Evolutionary conservation across 2,113 vertebrate genomes (phyloP), one percentile per base, ranked within the genome.

Genomic region (Petrocephalus zakoni): DNA sequence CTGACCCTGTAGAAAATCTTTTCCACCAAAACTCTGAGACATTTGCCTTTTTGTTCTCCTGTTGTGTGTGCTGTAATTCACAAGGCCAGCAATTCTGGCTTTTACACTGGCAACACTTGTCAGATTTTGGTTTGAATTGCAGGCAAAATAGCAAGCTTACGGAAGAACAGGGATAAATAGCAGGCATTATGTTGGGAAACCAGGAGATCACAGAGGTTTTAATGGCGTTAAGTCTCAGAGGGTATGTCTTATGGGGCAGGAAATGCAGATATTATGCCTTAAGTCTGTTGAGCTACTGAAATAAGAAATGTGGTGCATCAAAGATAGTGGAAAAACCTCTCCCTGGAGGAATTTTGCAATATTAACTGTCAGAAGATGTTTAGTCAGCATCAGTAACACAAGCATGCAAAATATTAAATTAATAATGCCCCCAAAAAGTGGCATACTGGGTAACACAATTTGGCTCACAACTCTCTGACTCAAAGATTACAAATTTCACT

Each of bases 21-120:
- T 85, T 29, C 25, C 34, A 83, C 34, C 5, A 46, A 82, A 17
- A 29, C 34, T 46, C 58, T 11, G 52, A 83, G 10, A 88, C 37
- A n/a, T 42, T 75, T 75, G 61, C n/a, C 5, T 58, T 82, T 83
- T 84, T 88, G 78, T 83, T 58, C 78, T 88, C 13, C 5, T 37
- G 51, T 46, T 52, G 37, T 22, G 15, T 42, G 37, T 19, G 10
- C 68, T 58, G 9, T 82, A 88, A 88, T 11, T 88, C 17, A 61
- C 29, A 22, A 58, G 37, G 29, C 85, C 85, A 42, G 87, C 25
- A 25, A 29, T 83, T 17, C 5, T 3, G 34, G 22, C 22, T 29
- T 81, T 82, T 34, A 29, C 42, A n/a, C 10, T 84, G 78, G 53
- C 52, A 61, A 82, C 13, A 11, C 78, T 84, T 83, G 87, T 61